Evolutionary conservation across 2,797 vertebrate species (phyloP), one percentile per base, ranked within the genome.

Genomic region (Phalanger gymnotis): DNA sequence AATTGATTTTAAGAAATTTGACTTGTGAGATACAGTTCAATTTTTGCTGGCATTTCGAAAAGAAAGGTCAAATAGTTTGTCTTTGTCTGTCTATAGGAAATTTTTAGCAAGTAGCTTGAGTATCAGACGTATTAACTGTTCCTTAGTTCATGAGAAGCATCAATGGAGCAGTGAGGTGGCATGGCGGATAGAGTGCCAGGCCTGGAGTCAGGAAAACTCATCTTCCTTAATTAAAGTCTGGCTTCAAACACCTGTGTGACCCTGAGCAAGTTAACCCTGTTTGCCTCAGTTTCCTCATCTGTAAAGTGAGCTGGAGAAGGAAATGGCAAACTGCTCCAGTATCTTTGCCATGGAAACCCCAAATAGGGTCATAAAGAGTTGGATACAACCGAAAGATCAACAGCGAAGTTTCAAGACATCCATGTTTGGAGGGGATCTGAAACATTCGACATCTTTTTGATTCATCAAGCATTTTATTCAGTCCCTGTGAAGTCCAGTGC

Each of bases 31-130:
- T 90, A 93, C 94, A 57, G 73, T 94, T 97, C 55, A 93, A 92
- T 95, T 91, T 91, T 57, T 95, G 25, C 66, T 92, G 0, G 93
- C 54, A 90, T 31, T 91, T 91, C 94, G 53, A 97, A 96, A 90
- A 93, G 61, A 89, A 96, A 96, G 94, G 34, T 93, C 40, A 81
- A 30, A 66, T 94, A 53, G 66, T 94, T 53, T 92, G 92, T 53
- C 28, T 22, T 95, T 66, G 92, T 9, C 58, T 90, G 54, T 91
- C 53, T n/a, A 90, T 54, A 93, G 30, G 91, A 57, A 54, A 92
- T 12, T 28, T 87, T 91, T 56, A 94, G 57, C 96, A 94, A 93
- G 55, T 14, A 92, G 53, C 93, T 95, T 94, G 92, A 40, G 2
- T 93, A 31, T 94, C 34, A 95, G 31, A 94, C 54, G 94, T 81